A percentile compares a stretch with the other conserved stretches of the same genome.
Evolutionary conservation across 2,797 vertebrate species (phyloP).

Genomic region (Protosalanx chinensis): DNA sequence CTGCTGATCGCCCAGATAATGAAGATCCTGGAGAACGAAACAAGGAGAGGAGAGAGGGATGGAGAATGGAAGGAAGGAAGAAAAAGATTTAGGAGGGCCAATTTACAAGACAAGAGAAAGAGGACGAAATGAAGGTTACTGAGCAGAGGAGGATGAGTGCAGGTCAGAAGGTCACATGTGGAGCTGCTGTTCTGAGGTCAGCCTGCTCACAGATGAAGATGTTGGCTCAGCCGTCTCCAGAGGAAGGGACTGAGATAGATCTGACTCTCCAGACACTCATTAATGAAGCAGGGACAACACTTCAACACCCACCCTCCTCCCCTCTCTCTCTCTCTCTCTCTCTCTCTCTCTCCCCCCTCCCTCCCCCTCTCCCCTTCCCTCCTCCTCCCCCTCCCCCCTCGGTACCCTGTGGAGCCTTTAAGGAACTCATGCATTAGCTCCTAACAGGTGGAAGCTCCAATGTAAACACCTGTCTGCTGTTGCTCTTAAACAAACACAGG

Average conservation of each 20-base stretch:
- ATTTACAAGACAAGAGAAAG: background rate
- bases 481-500: too few species aligned
- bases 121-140: background rate
- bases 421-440: too few species aligned
- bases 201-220: background rate
- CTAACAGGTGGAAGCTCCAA: too few species aligned
- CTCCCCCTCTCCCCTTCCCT: too few species aligned
- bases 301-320: too few species aligned
- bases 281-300: constrained; percentile 17
- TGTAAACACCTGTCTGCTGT: too few species aligned
- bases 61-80: background rate
- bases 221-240: background rate
- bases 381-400: too few species aligned
- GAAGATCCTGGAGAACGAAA: constrained; percentile 78
- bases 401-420: too few species aligned
- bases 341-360: too few species aligned
- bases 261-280: constrained; percentile 30
- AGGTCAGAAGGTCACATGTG: background rate
- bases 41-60: background rate
- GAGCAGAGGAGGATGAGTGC: background rate
- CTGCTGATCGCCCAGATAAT: constrained; percentile 98
- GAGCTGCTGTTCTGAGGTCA: background rate
- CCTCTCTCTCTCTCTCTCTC: too few species aligned
- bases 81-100: too few species aligned
- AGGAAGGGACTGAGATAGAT: background rate